These are phyloP conservation scores for Dicroscelio sp. DNA, from an alignment of 2,888 invertebrate genomes.

Conservation along the genomic window DNA sequence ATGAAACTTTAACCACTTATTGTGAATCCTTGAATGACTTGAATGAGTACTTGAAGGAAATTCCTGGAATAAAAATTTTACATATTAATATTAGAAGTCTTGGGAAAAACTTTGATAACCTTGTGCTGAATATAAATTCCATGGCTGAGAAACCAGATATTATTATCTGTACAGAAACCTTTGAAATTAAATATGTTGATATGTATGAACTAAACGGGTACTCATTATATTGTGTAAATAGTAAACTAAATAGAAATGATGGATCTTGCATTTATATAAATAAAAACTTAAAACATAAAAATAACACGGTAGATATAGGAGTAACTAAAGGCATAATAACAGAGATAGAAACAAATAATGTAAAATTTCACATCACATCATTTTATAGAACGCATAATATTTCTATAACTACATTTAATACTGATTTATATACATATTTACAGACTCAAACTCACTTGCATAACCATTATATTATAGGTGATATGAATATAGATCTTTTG, in stretches of 20 bases:
- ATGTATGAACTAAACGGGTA: neutral
- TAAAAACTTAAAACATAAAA: neutral
- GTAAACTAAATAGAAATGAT: slow-evolving; percentile 30
- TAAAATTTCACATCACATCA: neutral
- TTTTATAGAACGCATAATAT: slow-evolving; percentile 12
- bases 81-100: slow-evolving; percentile 43
- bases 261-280: slow-evolving; percentile 2
- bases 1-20: neutral
- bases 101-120: slow-evolving; percentile 1
- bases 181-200: neutral
- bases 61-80: slow-evolving; percentile 2
- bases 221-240: slow-evolving; percentile 5
- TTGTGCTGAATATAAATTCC: neutral
- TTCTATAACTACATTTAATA: neutral
- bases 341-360: neutral
- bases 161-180: slow-evolving; percentile 34
- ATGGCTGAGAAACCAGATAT: slow-evolving; percentile 11
- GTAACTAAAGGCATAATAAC: neutral
- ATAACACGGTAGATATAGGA: neutral
- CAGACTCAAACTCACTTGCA: neutral
- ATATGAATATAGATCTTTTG: slow-evolving; percentile 16
- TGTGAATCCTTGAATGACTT: neutral
- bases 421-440: neutral
- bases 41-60: neutral
- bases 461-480: slow-evolving; percentile 9